Percentiles rank a stretch among this genome's conserved stretches.
These are phyloP conservation scores for Chorisops tibialis DNA, from an alignment of 2,888 invertebrate genomes.

Conservation along the genomic window DNA sequence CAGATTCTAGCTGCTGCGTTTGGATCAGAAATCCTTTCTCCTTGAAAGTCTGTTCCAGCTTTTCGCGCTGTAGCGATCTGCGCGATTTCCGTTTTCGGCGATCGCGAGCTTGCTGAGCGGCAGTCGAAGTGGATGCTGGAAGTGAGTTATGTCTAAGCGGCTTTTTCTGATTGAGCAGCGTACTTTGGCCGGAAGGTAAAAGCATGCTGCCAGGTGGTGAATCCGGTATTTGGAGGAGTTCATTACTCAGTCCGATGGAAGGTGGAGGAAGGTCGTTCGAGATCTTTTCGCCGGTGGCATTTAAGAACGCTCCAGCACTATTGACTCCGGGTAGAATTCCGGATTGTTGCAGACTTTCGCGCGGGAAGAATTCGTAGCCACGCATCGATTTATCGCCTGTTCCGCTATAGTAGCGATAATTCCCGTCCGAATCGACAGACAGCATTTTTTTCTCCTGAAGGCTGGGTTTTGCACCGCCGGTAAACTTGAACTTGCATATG, in stretches of 20 bases:
- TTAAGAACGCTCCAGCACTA: conserved; percentile 55
- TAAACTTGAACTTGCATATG: conserved; percentile 91
- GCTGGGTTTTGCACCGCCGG: conserved; percentile 84
- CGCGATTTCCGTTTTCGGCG: conserved; percentile 71
- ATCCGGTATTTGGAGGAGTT: conserved; percentile 48
- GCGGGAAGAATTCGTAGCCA: conserved; percentile 73
- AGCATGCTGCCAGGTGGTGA: conserved; percentile 43
- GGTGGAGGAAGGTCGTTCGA: conserved; percentile 46
- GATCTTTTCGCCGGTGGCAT: conserved; percentile 55
- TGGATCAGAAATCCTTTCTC: conserved; percentile 91
- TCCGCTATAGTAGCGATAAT: conserved; percentile 82
- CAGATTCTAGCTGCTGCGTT: conserved; percentile 87
- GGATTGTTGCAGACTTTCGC: conserved; percentile 65
- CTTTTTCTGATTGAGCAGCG: not conserved
- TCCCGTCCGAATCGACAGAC: conserved; percentile 84
- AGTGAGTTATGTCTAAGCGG: not conserved
- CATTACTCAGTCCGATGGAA: conserved; percentile 47
- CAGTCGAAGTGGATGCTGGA: conserved; percentile 32
- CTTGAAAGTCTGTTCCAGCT: conserved; percentile 86
- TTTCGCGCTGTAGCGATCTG: conserved; percentile 81
- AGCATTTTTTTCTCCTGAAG: conserved; percentile 90
- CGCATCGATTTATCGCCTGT: conserved; percentile 76
- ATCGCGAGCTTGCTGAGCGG: conserved; percentile 35
- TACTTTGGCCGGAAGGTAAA: conserved; percentile 35
- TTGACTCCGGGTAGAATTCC: conserved; percentile 55